phyloP scores from a whole-genome alignment of 2,113 vertebrate species.

The Peromyscus californicus region DNA sequence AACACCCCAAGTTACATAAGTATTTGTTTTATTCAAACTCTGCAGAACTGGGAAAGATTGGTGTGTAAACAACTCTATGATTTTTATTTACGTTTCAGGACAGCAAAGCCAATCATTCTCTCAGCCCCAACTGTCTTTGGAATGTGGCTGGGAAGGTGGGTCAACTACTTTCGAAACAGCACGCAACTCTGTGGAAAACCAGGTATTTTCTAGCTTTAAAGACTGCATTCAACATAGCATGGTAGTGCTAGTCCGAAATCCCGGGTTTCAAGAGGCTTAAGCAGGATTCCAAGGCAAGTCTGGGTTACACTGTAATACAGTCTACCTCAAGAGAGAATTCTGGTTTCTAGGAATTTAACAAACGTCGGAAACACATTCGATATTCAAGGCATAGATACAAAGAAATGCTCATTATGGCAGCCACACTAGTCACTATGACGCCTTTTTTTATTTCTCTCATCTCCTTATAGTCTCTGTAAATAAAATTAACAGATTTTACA shows the following conservation, averaged over 20 bases:
- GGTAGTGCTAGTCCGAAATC: neutral
- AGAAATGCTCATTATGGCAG: neutral
- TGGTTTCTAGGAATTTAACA: slow-evolving; percentile 14
- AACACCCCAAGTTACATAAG: slow-evolving; percentile 1
- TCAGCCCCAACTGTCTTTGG: neutral
- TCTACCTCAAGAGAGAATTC: neutral
- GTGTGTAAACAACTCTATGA: neutral
- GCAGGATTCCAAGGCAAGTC: neutral
- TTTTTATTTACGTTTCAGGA: slow-evolving; percentile 37
- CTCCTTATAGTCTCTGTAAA: neutral
- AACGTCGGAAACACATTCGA: neutral
- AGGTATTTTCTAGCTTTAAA: slow-evolving; percentile 13
- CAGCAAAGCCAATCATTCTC: slow-evolving; percentile 7
- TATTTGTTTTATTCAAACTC: slow-evolving; percentile 27
- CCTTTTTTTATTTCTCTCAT: neutral
- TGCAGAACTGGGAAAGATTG: slow-evolving; percentile 21
- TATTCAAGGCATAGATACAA: neutral
- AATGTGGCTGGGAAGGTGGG: neutral
- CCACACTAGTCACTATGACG: neutral
- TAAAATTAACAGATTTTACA: neutral
- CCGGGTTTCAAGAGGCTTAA: neutral
- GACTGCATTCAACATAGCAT: neutral
- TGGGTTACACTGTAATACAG: neutral
- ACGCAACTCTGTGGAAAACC: neutral
- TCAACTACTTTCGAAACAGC: neutral